Base-by-base conservation (phyloP, 2,797 vertebrate genomes). In the Poliocrania exsul region DNA sequence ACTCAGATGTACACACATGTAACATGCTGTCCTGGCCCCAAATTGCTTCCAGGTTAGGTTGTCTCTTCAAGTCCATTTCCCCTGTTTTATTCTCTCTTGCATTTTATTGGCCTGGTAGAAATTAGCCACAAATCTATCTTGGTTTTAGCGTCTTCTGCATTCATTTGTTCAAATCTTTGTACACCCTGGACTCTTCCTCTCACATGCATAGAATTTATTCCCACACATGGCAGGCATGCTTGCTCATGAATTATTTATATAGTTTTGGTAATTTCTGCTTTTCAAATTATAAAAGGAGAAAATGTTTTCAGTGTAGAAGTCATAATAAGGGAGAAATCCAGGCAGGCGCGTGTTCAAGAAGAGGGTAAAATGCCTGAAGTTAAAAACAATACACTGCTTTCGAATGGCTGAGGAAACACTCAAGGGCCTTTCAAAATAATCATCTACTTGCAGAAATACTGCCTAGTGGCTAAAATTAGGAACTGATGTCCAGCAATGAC, bases 191-290 rank as follows among this genome's bases (percentile, higher is more conserved):
- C 73, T 86, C 73, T 92, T 92, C 66, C 70, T 88, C 81, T 93
- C 5, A 23, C 56, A 74, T 28, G 2, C 33, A 33, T 58, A 54
- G 50, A 90, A 87, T 95, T 95, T 95, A 92, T 94, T 96, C 91
- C 85, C 82, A 91, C 92, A 95, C 81, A 83, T 91, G 87, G 75
- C 65, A 95, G 79, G 72, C 89, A 74, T 86, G 57, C 75, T 83
- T 73, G 53, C 88, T 93, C 81, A 92, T 93, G 93, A 96, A 95
- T 96, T 95, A 95, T 96, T 95, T 90, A 92, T 93, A 46, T 19
- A 84, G 66, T 70, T 94, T 92, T 62, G 26, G 42, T 88, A 95
- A 94, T 70, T 93, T 94, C 77, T 93, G 35, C 88, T 96, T 95
- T 83, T 93, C 75, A 95, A 85, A 93, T 90, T 94, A 87, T 65